Evolutionary conservation across 2,888 invertebrate species (phyloP), one percentile per base, ranked within the genome.

Genomic region (Ennomos quercinarius): DNA sequence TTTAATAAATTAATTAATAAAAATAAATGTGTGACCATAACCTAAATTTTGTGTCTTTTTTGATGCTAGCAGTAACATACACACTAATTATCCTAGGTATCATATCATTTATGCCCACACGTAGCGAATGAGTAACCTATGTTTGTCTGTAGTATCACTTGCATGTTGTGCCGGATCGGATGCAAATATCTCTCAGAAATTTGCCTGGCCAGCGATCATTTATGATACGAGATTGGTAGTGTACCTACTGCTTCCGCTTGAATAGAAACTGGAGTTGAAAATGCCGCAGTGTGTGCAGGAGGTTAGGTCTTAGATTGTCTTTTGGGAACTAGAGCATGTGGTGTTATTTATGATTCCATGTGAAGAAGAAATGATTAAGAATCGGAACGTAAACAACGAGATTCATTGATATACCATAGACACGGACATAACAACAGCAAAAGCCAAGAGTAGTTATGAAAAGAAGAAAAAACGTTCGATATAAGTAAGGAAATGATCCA

Each of bases 181-280:
- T 44, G 11, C 34, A 43, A 46, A 42, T 55, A n/a, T n/a, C n/a
- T n/a, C n/a, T n/a, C n/a, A n/a, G 54, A 46, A 41, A 42, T 41
- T 9, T 34, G 41, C 35, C 12, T 13, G 52, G 10, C 44, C 49
- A 13, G 13, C 13, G n/a, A 43, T 51, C 38, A 60, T 55, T 51
- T 51, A 60, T 60, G 51, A 60, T 60, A 35, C 39, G 47, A 43
- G 60, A 55, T 60, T 51, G 51, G 55, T 55, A 51, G 40, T 40
- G 17, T 17, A 17, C 17, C 4, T 17, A 17, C 8, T 36, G 38
- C 45, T 43, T 41, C 13, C 39, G 17, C 50, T 38, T 34, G 39
- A 51, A 55, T 60, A 50, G 34, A 45, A 60, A 59, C 43, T n/a
- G n/a, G 27, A 52, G 36, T 53, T 35, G 39, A 39, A 55, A 17